These are phyloP conservation scores for Oxyura jamaicensis DNA, from an alignment of 2,113 vertebrate genomes.

Conservation along the genomic window DNA sequence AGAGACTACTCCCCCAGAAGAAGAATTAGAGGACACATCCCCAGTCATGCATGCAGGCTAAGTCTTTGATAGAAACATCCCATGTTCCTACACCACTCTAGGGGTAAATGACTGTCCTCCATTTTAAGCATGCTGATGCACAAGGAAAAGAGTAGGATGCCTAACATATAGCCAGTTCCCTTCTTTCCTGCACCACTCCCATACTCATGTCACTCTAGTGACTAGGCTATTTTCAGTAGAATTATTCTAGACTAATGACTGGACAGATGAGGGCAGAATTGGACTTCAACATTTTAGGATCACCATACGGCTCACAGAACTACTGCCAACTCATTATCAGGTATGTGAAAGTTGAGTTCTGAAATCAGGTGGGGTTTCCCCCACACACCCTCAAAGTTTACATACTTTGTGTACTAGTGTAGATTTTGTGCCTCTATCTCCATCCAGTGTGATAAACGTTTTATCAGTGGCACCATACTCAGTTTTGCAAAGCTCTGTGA, in stretches of 20 bases:
- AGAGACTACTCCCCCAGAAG: not conserved
- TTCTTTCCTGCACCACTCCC: not conserved
- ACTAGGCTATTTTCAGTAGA: not conserved
- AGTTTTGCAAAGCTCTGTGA: not conserved
- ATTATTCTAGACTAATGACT: not conserved
- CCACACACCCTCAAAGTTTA: not conserved
- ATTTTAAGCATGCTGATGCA: not conserved
- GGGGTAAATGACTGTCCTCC: not conserved
- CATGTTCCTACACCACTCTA: not conserved
- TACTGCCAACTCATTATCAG: not conserved
- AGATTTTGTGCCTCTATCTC: not conserved
- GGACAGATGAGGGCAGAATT: not conserved
- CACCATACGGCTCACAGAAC: not conserved
- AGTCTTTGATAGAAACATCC: not conserved
- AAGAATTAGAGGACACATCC: not conserved
- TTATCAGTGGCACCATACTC: too few relatives aligned
- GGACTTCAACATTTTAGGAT: not conserved
- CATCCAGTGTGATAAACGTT: not conserved
- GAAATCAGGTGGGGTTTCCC: not conserved
- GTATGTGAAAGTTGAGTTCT: not conserved
- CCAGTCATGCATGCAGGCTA: not conserved
- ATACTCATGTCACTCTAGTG: accelerated
- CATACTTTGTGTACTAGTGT: not conserved
- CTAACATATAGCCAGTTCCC: not conserved
- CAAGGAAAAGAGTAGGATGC: not conserved